Base-by-base conservation (phyloP, 2,113 vertebrate genomes). In the Chlamydotis undulata region DNA sequence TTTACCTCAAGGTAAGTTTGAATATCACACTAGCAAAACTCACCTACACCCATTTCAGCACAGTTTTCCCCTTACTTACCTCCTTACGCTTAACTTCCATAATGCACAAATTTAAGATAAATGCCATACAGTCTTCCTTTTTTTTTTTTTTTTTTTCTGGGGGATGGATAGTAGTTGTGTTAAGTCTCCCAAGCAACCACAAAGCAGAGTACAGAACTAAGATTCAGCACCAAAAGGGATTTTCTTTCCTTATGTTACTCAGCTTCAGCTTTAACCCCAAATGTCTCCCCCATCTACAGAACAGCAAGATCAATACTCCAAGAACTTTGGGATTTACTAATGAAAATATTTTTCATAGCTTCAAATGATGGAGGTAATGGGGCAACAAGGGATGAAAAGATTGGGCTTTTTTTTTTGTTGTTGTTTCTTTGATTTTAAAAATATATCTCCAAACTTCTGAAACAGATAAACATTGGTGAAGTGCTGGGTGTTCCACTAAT, bases 281-380 rank as follows among this genome's bases (percentile, higher is more conserved):
- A 19, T 1, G 0, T 18, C 3, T 2, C 6, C 12, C 29, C 11
- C 4, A 43, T 2, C 22, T 18, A 61, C 24, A 41, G 6, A 90
- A 76, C 55, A 83, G 55, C 10, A 69, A 60, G 28, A 91, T 5
- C 11, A 25, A 29, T 35, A 45, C 24, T 64, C 53, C 56, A 52
- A 80, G 10, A 56, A 33, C 26, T 74, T 22, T 4, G 21, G 6
- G n/a, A 91, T 90, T 75, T 70, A 83, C 21, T 19, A 35, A 28
- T 4, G 7, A 80, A 91, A 91, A 22, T 73, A 74, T 23, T 86
- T 80, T 85, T 88, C 13, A 73, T 14, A 63, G 41, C 4, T 23
- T 92, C 29, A 89, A 79, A 86, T 18, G 12, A 60, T 3, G 9
- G 50, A 71, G 43, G 19, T 47, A 16, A 67, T 6, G 10, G 4